A percentile compares a stretch with the other conserved stretches of the same genome.
Conservation (phyloP, 2,888 invertebrate species). For the Nineta flava region DNA sequence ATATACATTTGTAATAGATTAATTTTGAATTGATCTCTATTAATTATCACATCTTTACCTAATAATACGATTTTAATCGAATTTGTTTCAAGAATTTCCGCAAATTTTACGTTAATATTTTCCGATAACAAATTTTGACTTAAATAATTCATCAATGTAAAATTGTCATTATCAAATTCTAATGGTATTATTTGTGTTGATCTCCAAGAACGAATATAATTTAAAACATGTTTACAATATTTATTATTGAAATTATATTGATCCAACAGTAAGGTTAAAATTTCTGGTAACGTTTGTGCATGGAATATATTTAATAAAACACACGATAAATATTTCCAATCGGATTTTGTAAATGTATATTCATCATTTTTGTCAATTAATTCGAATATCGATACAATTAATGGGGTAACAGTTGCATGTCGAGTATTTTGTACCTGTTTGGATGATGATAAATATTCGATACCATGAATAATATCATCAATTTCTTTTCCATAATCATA, state of each 20-base stretch:
- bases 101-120: neutral
- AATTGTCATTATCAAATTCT: neutral
- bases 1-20: conserved; percentile 16
- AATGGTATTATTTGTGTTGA: neutral
- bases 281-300: conserved; percentile 35
- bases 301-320: conserved; percentile 40
- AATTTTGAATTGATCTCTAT: neutral
- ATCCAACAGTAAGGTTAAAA: conserved; percentile 33
- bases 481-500: conserved; percentile 11
- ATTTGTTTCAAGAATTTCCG: neutral
- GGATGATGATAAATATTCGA: conserved; percentile 19
- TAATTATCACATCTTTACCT: neutral
- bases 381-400: conserved; percentile 26
- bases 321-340: conserved; percentile 28
- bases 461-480: conserved; percentile 21
- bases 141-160: neutral
- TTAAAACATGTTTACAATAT: conserved; percentile 19
- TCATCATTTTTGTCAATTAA: conserved; percentile 18
- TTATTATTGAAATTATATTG: neutral
- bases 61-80: too few species aligned
- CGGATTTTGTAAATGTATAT: conserved; percentile 12
- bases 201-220: conserved; percentile 37
- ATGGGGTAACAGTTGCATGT: conserved; percentile 17
- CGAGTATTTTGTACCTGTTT: conserved; percentile 11
- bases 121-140: neutral